Conservation (phyloP, 1,140 invertebrate genomes). For the Rhysida immarginata region DNA sequence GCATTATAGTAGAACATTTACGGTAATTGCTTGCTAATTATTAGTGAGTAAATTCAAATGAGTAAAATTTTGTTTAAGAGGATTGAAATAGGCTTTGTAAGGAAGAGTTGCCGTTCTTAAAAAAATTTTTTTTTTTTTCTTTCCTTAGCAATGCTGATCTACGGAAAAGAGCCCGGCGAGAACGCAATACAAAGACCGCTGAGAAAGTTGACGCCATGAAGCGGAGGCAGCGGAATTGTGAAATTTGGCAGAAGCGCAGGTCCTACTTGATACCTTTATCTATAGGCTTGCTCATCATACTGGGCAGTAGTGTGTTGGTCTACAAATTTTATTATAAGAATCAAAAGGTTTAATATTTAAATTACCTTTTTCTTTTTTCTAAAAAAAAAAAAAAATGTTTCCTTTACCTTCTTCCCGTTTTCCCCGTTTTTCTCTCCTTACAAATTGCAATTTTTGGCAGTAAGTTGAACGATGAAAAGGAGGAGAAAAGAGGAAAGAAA, state of each 20-base stretch:
- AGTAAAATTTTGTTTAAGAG: neutral
- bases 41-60: neutral
- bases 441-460: too few species aligned
- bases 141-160: conserved; percentile 17
- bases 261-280: conserved; percentile 16
- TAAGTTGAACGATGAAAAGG: too few species aligned
- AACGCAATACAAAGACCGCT: conserved; percentile 25
- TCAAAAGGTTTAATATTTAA: neutral
- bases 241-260: conserved; percentile 18
- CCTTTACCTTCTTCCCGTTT: neutral
- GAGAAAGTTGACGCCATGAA: conserved; percentile 27
- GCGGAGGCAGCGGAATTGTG: conserved; percentile 25
- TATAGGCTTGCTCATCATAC: conserved; percentile 15
- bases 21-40: neutral
- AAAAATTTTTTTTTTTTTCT: conserved; percentile 10
- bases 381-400: neutral
- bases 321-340: conserved; percentile 9
- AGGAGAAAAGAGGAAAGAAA: too few species aligned
- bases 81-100: neutral
- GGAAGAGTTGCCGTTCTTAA: neutral
- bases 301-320: conserved; percentile 15
- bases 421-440: neutral
- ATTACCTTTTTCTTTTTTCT: neutral
- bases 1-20: neutral
- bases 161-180: conserved; percentile 24